These are phyloP conservation scores for Cavia aperea DNA, from an alignment of 2,113 vertebrate species.

Conservation along the genomic window DNA sequence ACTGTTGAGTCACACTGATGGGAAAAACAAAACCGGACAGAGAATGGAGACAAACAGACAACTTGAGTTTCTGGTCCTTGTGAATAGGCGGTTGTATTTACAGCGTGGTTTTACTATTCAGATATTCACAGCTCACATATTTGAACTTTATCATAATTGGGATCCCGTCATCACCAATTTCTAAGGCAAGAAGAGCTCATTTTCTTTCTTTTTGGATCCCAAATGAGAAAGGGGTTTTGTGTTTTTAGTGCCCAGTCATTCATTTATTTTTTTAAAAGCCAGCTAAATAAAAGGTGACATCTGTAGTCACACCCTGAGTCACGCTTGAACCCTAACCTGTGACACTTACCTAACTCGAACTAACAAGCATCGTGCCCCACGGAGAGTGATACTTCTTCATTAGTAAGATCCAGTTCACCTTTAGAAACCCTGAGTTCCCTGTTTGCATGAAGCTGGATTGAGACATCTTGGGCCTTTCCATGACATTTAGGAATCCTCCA, in stretches of 20 bases:
- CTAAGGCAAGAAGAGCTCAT: constrained; percentile 45
- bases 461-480: constrained; percentile 77
- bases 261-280: constrained; percentile 41
- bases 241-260: constrained; percentile 55
- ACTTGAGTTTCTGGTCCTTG: constrained; percentile 28
- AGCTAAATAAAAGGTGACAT: constrained; percentile 76
- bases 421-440: constrained; percentile 76
- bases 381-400: constrained; percentile 78
- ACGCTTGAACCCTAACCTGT: constrained; percentile 75
- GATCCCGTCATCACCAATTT: constrained; percentile 1
- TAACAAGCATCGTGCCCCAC: constrained; percentile 72
- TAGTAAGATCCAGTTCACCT: constrained; percentile 81
- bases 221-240: constrained; percentile 52
- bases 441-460: constrained; percentile 78
- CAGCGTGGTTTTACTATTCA: constrained; percentile 33
- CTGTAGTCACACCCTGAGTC: constrained; percentile 71
- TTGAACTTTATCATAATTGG: constrained; percentile 41
- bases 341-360: constrained; percentile 77
- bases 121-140: constrained; percentile 43
- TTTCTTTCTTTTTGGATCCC: constrained; percentile 38
- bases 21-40: not conserved
- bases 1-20: constrained; percentile 31
- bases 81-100: constrained; percentile 20
- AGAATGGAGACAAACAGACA: constrained; percentile 21
- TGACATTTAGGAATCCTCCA: constrained; percentile 79